Evolutionary conservation across 2,888 invertebrate genomes (phyloP).

Genomic region (Himalopsyche tibetana): DNA sequence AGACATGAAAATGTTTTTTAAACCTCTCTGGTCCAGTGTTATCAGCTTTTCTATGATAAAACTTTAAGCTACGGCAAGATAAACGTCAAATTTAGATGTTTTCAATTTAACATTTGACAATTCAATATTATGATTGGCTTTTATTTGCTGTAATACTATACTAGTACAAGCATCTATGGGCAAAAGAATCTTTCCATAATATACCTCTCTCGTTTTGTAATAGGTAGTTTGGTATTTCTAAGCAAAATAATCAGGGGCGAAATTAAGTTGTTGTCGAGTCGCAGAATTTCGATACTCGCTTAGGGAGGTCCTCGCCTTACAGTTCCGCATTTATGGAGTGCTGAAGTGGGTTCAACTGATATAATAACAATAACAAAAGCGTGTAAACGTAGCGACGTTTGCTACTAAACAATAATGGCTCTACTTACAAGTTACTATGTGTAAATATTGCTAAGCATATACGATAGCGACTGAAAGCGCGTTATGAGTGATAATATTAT

Average conservation of each 20-base stretch:
- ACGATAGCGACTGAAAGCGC: not conserved
- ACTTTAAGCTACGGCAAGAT: too few relatives aligned
- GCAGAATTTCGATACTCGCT: slow-evolving; percentile 26
- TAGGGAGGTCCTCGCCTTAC: slow-evolving; percentile 32
- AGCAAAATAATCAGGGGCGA: slow-evolving; percentile 10
- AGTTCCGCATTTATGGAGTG: slow-evolving; percentile 13
- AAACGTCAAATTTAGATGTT: too few relatives aligned
- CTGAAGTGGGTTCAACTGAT: slow-evolving; percentile 35
- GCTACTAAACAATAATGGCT: slow-evolving; percentile 32
- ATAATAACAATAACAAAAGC: slow-evolving; percentile 38
- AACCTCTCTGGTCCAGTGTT: too few relatives aligned
- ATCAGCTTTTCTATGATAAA: too few relatives aligned
- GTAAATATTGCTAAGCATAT: slow-evolving; percentile 1
- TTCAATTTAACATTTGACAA: too few relatives aligned
- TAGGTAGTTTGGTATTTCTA: not conserved
- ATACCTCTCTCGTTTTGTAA: not conserved
- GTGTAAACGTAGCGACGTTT: slow-evolving; percentile 32
- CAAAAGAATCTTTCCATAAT: too few relatives aligned
- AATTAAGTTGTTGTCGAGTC: slow-evolving; percentile 36
- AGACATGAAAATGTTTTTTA: too few relatives aligned
- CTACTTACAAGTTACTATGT: slow-evolving; percentile 26
- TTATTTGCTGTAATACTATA: too few relatives aligned
- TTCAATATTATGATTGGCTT: too few relatives aligned
- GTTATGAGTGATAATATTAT: not conserved
- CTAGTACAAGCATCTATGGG: too few relatives aligned